Conservation (phyloP, 2,888 invertebrate genomes). For the Calameuta filiformis region DNA sequence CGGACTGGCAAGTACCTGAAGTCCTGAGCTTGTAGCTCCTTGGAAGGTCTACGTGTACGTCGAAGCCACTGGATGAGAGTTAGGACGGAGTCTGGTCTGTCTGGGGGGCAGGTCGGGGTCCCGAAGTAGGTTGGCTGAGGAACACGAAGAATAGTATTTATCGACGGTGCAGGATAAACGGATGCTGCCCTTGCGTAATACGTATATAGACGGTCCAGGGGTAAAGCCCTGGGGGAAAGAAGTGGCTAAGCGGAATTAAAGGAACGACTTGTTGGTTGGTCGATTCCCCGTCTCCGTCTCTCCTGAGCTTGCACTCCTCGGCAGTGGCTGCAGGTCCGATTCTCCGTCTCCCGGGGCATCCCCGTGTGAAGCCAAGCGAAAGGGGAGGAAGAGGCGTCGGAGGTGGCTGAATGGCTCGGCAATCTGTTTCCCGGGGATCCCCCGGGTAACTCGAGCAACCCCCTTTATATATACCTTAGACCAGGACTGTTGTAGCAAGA, state of each 20-base stretch:
- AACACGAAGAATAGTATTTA: background rate
- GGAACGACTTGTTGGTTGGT: slow-evolving; percentile 61
- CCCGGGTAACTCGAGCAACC: slow-evolving; percentile 65
- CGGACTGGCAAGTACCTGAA: background rate
- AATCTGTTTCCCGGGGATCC: slow-evolving; percentile 57
- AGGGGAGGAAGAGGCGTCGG: slow-evolving; percentile 57
- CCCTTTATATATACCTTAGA: slow-evolving; percentile 23
- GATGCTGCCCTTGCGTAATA: background rate
- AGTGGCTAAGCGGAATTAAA: slow-evolving; percentile 51
- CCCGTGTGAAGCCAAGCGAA: slow-evolving; percentile 58
- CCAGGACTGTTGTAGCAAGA: slow-evolving; percentile 30
- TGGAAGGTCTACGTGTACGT: background rate
- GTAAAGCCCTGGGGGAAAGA: slow-evolving; percentile 22
- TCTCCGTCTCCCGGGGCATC: background rate
- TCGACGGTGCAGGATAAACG: background rate
- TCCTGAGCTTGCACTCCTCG: background rate
- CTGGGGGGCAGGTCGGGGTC: too few species aligned
- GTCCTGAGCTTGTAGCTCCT: background rate
- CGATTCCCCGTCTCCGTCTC: slow-evolving; percentile 33
- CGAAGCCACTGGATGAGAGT: background rate
- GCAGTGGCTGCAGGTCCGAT: background rate
- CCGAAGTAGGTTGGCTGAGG: background rate
- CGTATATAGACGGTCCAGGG: background rate
- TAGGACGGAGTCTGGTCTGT: background rate
- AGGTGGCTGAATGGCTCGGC: slow-evolving; percentile 66